phyloP scores from a whole-genome alignment of 1,140 invertebrate species.

The Ceratina australensis region DNA sequence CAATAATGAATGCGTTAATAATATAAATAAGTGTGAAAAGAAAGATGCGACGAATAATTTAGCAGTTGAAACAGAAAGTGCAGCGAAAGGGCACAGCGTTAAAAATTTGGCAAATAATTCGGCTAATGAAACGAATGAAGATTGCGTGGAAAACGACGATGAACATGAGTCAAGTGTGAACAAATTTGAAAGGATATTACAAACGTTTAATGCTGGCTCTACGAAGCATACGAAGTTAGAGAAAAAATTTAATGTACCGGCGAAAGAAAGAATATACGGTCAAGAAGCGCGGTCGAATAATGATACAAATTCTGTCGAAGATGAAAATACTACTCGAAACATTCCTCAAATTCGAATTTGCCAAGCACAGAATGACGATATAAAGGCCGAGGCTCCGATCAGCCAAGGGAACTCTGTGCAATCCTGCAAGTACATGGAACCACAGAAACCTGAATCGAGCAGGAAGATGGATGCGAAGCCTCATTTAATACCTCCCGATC shows the following conservation, averaged over 20 bases:
- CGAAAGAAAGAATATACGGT: slow-evolving; percentile 21
- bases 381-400: slow-evolving; percentile 18
- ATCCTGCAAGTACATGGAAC: slow-evolving; percentile 42
- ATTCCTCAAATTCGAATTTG: slow-evolving; percentile 39
- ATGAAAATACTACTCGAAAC: slow-evolving; percentile 16
- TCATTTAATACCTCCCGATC: slow-evolving; percentile 75
- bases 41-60: slow-evolving; percentile 22
- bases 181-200: slow-evolving; percentile 59
- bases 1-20: slow-evolving; percentile 53
- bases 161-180: slow-evolving; percentile 23
- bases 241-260: slow-evolving; percentile 24
- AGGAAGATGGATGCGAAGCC: slow-evolving; percentile 66
- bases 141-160: slow-evolving; percentile 49
- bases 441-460: slow-evolving; percentile 47
- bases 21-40: slow-evolving; percentile 36
- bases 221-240: slow-evolving; percentile 53
- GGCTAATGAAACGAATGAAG: slow-evolving; percentile 36
- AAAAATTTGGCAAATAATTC: slow-evolving; percentile 19
- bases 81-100: not conserved
- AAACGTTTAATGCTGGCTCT: slow-evolving; percentile 58
- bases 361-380: slow-evolving; percentile 30
- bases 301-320: slow-evolving; percentile 26
- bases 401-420: slow-evolving; percentile 23
- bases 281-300: slow-evolving; percentile 19
- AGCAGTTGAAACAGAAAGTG: slow-evolving; percentile 19